These are phyloP conservation scores for Notechis scutatus DNA, from an alignment of 2,113 vertebrate species.

Conservation along the genomic window DNA sequence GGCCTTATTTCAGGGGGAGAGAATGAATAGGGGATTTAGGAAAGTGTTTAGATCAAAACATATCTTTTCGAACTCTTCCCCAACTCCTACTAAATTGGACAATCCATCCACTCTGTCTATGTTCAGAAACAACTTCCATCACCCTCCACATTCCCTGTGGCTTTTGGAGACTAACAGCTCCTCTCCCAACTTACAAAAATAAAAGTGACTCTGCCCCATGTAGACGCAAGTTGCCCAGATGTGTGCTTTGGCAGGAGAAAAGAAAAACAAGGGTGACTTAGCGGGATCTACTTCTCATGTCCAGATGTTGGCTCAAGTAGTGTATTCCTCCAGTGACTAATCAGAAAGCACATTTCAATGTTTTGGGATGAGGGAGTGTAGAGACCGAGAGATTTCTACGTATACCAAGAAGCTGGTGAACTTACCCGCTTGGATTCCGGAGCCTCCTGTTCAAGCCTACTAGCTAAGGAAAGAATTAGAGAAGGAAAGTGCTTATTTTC, in stretches of 20 bases:
- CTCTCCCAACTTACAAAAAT: neutral
- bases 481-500: neutral
- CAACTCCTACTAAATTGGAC: neutral
- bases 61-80: neutral
- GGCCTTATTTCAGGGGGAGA: neutral
- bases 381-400: too few relatives aligned
- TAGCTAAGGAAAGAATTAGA: slow-evolving; percentile 35
- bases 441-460: slow-evolving; percentile 26
- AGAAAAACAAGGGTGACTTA: neutral
- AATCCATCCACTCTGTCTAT: neutral
- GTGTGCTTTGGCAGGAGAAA: neutral
- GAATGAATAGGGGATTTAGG: neutral
- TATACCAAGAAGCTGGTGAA: neutral
- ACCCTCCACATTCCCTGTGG: neutral
- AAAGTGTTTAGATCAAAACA: neutral
- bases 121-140: neutral
- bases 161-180: neutral
- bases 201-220: neutral
- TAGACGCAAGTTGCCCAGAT: neutral
- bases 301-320: neutral
- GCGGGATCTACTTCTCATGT: neutral
- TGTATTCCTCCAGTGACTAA: neutral
- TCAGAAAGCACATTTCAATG: neutral
- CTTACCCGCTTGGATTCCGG: slow-evolving; percentile 32
- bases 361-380: neutral